Percentiles rank a stretch among this genome's conserved stretches.
phyloP scores from a whole-genome alignment of 2,888 invertebrate species.

The Xylophagus ater region DNA sequence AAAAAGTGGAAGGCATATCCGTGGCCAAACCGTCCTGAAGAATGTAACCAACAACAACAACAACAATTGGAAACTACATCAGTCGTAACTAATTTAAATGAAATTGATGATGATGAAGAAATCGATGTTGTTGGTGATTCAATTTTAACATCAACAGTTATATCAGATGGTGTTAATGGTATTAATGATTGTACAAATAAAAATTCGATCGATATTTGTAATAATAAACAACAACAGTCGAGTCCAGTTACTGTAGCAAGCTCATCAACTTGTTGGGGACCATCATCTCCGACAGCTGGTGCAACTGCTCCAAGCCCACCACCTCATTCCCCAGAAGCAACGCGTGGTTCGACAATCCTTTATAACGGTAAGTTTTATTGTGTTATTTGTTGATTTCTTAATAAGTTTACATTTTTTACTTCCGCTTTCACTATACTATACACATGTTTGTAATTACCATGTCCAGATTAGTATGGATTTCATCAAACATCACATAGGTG shows the following conservation, averaged over 20 bases:
- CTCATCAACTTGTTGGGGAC: slow-evolving; percentile 55
- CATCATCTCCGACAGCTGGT: slow-evolving; percentile 63
- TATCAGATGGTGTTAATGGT: not conserved
- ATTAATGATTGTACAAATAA: not conserved
- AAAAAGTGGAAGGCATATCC: slow-evolving; percentile 89
- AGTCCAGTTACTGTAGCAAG: slow-evolving; percentile 26
- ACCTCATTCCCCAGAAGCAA: slow-evolving; percentile 50
- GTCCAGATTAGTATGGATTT: too few species aligned
- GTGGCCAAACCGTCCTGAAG: slow-evolving; percentile 54
- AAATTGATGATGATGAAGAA: slow-evolving; percentile 63
- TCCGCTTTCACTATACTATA: too few species aligned
- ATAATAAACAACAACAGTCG: slow-evolving; percentile 21
- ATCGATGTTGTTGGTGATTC: slow-evolving; percentile 76
- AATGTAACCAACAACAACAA: slow-evolving; percentile 18
- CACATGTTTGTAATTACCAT: too few species aligned
- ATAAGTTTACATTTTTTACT: slow-evolving; percentile 1
- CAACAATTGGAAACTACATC: slow-evolving; percentile 16
- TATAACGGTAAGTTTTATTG: slow-evolving; percentile 57
- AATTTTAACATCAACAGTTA: slow-evolving; percentile 19
- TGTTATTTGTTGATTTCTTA: not conserved
- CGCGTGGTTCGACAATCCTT: slow-evolving; percentile 59
- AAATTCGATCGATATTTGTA: slow-evolving; percentile 8
- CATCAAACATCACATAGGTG: too few species aligned
- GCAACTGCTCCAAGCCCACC: slow-evolving; percentile 64
- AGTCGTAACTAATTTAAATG: slow-evolving; percentile 35